Conservation (phyloP, 2,888 invertebrate genomes). For the Hesperia comma region DNA sequence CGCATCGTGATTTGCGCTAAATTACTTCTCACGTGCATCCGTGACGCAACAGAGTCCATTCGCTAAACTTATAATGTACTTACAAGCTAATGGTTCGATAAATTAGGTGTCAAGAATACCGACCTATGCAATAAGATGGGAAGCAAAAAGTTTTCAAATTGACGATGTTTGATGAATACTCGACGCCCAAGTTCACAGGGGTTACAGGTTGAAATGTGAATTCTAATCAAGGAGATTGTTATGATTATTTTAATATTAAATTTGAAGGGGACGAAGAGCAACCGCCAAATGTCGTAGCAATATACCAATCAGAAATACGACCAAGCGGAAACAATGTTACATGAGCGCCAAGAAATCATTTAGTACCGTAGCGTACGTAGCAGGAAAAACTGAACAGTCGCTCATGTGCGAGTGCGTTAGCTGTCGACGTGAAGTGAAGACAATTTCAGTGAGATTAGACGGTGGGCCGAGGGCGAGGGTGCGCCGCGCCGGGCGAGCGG, state of each 20-base stretch:
- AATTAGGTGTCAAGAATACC: conserved; percentile 14
- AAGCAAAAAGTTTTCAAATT: conserved; percentile 19
- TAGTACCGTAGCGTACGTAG: background rate
- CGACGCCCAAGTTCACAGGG: conserved; percentile 4
- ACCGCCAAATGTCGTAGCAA: background rate
- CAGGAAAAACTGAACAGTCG: conserved; percentile 8
- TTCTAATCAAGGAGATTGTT: background rate
- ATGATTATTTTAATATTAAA: background rate
- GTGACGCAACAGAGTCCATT: conserved; percentile 22
- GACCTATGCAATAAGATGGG: conserved; percentile 6
- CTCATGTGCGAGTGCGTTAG: conserved; percentile 20
- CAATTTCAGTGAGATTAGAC: conserved; percentile 48
- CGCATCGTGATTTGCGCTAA: conserved; percentile 56
- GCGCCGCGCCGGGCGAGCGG: conserved; percentile 45
- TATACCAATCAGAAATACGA: no score
- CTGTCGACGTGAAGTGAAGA: conserved; percentile 39
- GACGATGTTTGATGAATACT: conserved; percentile 17
- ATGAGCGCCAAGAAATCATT: background rate
- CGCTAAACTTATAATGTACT: conserved; percentile 23
- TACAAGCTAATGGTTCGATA: conserved; percentile 22
- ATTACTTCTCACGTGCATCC: conserved; percentile 48
- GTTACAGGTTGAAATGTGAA: conserved; percentile 1
- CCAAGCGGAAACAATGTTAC: background rate
- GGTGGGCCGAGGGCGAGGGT: conserved; percentile 43
- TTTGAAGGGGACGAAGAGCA: background rate